Evolutionary conservation across 2,113 vertebrate species (phyloP), one percentile per base, ranked within the genome.

Genomic region (Synodontis membranacea): DNA sequence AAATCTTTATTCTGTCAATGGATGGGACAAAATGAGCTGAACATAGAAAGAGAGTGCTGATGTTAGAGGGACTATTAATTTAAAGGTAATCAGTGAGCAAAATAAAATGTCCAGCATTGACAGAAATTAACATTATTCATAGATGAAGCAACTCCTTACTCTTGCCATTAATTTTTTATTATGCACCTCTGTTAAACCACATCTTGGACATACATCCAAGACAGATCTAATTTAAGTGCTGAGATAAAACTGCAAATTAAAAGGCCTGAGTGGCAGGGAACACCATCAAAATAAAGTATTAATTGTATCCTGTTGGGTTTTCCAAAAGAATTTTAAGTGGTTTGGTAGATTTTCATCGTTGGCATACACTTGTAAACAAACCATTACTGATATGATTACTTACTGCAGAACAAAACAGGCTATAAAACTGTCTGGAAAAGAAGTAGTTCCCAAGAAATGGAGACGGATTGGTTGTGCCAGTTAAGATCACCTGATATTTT

Each of bases 1-100:
- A 91, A 92, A 91, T 88, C 80, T 86, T 78, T 68, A 21, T 85
- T 89, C 87, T 86, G 89, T 90, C 66, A 86, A 83, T 86, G 79
- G 81, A 80, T 88, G 42, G 62, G 85, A 90, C 31, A 80, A 76
- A 74, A 79, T 87, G 78, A 89, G 72, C 2, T n/a, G n/a, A 12
- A 82, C 28, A 34, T 1, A 83, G 80, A 83, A 66, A 86, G 60
- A 39, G 48, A 90, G 83, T 23, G 58, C n/a, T 83, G 37, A 56
- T 76, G 42, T 87, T 86, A 66, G 62, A 46, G 42, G 54, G 80
- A 84, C 60, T 68, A 76, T 88, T 88, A 74, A 83, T 84, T 80
- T 68, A 64, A 72, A 42, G 44, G 70, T 80, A 58, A 62, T 58
- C 23, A 44, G 62, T 78, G 25, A 80, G 4, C 62, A n/a, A 62